phyloP scores from a whole-genome alignment of 2,797 vertebrate species.

The Ceryle rudis region DNA sequence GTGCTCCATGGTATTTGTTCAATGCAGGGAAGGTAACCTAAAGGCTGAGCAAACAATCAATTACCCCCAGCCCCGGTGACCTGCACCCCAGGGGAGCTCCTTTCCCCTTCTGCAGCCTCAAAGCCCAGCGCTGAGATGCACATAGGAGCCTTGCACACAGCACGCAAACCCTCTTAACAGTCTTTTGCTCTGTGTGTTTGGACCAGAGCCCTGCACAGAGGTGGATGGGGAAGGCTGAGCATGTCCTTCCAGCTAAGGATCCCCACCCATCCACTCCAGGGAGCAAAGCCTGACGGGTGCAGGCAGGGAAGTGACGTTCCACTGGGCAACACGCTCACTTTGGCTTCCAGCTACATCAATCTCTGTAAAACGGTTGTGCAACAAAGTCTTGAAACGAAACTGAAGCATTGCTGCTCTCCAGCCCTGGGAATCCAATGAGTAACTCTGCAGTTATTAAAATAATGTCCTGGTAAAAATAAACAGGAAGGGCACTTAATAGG shows the following conservation, averaged over 20 bases:
- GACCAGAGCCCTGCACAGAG: rapidly evolving
- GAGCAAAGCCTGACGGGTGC: background rate
- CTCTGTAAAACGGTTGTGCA: slow-evolving; percentile 7
- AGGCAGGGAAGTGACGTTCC: background rate
- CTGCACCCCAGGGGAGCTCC: background rate
- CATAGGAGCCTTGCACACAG: rapidly evolving
- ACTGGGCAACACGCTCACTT: background rate
- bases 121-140: background rate
- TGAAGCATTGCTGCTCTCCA: background rate
- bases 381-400: background rate
- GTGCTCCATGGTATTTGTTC: rapidly evolving
- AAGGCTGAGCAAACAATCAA: rapidly evolving
- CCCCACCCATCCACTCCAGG: rapidly evolving
- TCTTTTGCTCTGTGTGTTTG: background rate
- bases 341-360: background rate
- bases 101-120: background rate
- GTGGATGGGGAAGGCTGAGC: background rate
- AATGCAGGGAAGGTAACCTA: background rate
- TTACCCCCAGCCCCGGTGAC: background rate
- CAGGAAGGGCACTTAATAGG: slow-evolving; percentile 24
- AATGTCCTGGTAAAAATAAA: slow-evolving; percentile 52
- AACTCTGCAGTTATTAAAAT: slow-evolving; percentile 50
- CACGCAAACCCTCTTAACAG: background rate
- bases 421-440: slow-evolving; percentile 54
- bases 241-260: background rate